Percentiles rank a stretch among this genome's conserved stretches.
These are phyloP conservation scores for Sebastes diaconus DNA, from an alignment of 2,797 vertebrate species.

Conservation along the genomic window DNA sequence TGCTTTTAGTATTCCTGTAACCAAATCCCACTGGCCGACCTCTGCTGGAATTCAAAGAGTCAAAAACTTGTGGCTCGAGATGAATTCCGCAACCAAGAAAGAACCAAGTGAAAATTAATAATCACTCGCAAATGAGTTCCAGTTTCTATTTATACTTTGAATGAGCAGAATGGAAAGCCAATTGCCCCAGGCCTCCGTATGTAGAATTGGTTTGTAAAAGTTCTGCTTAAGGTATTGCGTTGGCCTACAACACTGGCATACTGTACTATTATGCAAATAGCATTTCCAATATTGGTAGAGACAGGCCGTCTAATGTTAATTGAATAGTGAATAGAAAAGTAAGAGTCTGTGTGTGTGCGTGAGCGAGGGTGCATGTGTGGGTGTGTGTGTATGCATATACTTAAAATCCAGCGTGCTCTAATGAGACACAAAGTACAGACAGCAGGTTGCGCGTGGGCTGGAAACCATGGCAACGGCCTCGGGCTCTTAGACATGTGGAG, in stretches of 20 bases:
- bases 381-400: conserved; percentile 27
- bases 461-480: conserved; percentile 76
- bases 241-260: conserved; percentile 56
- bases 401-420: conserved; percentile 68
- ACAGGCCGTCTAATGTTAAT: conserved; percentile 53
- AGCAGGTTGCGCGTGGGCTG: conserved; percentile 74
- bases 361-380: not conserved
- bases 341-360: not conserved
- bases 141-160: conserved; percentile 65
- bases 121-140: conserved; percentile 63
- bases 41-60: conserved; percentile 23
- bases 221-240: conserved; percentile 45
- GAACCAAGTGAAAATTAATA: conserved; percentile 52
- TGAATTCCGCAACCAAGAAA: conserved; percentile 51
- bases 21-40: not conserved
- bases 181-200: conserved; percentile 37
- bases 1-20: not conserved
- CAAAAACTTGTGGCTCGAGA: conserved; percentile 14
- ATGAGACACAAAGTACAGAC: conserved; percentile 76
- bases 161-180: conserved; percentile 47
- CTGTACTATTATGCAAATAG: conserved; percentile 60
- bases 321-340: conserved; percentile 46
- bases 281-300: conserved; percentile 49
- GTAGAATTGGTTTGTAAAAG: conserved; percentile 59
- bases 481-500: conserved; percentile 57